Evolutionary conservation across 2,113 vertebrate species (phyloP), one percentile per base, ranked within the genome.

Genomic region (Ceyx margarethae): DNA sequence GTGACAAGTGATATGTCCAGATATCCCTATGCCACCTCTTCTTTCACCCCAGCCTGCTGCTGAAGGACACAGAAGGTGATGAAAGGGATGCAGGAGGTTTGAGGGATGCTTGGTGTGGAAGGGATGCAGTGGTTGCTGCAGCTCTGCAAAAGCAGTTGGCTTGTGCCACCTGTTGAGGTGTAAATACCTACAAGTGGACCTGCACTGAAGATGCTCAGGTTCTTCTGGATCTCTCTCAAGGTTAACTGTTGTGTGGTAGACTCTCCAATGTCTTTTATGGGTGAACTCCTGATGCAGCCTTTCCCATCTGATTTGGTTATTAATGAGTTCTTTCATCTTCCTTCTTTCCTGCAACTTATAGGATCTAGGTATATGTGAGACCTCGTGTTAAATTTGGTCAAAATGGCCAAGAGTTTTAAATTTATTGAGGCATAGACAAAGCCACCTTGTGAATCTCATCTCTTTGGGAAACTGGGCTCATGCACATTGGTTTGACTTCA

Each of bases 151-250:
- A 53, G 51, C 35, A 62, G 29, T 37, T 40, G 29, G 28, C 46
- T 58, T 4, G 0, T 40, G 57, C 40, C 19, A 3, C 21, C 62
- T 50, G 9, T 6, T 2, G 12, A 56, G 65, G 9, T 37, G 14
- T 22, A 60, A 20, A 72, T n/a, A 50, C 40, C 20, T 62, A 6
- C 29, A 42, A 21, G 40, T 5, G 26, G 64, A 45, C 3, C 9
- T 51, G 28, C 3, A 10, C 64, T 0, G 0, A 23, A 53, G 69
- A 29, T 1, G 5, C 62, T 31, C 0, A 1, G 10, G 8, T 67
- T 71, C 35, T 87, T 31, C 25, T 19, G 25, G 46, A 26, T 23
- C 11, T 71, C 46, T 8, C 23, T 37, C 33, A 13, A 19, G 42
- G 37, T 48, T 60, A 28, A 29, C 21, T 14, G 3, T 17, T 43